Evolutionary conservation across 2,113 vertebrate genomes (phyloP), one percentile per base, ranked within the genome.

Genomic region (Dinomys branickii): DNA sequence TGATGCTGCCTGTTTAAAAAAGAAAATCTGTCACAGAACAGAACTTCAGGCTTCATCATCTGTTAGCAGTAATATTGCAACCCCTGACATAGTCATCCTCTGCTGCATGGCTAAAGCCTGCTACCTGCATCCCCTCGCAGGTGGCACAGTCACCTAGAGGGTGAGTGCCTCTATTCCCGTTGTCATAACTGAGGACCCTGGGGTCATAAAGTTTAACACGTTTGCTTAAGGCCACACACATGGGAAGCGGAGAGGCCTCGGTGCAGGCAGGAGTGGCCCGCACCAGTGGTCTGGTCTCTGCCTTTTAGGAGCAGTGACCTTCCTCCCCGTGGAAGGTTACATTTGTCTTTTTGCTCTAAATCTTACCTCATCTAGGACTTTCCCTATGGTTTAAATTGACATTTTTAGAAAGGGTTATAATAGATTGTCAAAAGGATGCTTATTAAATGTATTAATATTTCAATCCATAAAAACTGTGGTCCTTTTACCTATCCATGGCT

Each of bases 71-170:
- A 14, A 17, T 20, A 8, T 20, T 7, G 14, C n/a, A 0, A 2
- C 52, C 19, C 8, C 0, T 28, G 5, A 3, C 5, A 11, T 61
- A 33, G 3, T 50, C 44, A 7, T 20, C 52, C 61, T 69, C 7
- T 9, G 44, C 84, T 3, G 0, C 0, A 0, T 2, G 3, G 20
- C 8, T 33, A 1, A 11, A n/a, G 13, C 35, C 2, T 22, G 20
- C 1, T 35, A 0, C 1, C 4, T 19, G 65, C 22, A 11, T 52
- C 77, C 7, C 52, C 75, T 52, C 0, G 0, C 24, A 26, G n/a
- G 16, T 35, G 22, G 47, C n/a, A 2, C 0, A 0, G 24, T 73
- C 59, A 5, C 69, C 61, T 41, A 5, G 11, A 5, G 71, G 56
- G n/a, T 30, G 10, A 61, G n/a, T 5, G 52, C 85, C 0, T 0